Percentiles rank a stretch among this genome's conserved stretches.
phyloP scores from a whole-genome alignment of 2,113 vertebrate species.

The Alligator mississippiensis region DNA sequence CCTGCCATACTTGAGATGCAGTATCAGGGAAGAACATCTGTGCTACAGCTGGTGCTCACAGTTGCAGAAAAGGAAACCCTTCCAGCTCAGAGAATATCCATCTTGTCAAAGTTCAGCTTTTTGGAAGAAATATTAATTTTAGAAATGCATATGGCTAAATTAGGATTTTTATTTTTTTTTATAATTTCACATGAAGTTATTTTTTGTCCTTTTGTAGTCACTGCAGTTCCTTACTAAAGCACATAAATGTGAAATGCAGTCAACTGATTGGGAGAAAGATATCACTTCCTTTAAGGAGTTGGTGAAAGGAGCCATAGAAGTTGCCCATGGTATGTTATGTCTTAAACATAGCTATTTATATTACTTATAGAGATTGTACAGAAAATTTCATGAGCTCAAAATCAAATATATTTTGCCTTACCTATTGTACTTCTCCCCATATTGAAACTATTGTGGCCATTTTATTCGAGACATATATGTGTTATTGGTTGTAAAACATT shows the following conservation, averaged over 20 bases:
- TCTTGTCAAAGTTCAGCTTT: neutral
- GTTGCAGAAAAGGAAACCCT: neutral
- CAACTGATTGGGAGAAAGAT: conserved; percentile 90
- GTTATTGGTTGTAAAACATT: neutral
- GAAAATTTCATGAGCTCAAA: conserved; percentile 9
- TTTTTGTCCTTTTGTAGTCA: conserved; percentile 78
- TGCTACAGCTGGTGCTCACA: conserved; percentile 58
- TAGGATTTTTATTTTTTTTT: neutral
- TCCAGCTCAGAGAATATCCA: conserved; percentile 29
- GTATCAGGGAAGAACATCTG: conserved; percentile 65
- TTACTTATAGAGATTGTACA: neutral
- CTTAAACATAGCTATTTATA: neutral
- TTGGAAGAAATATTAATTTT: neutral
- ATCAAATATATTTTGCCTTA: neutral
- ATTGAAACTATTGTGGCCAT: neutral
- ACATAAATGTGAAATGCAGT: conserved; percentile 91
- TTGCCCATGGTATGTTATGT: conserved; percentile 86
- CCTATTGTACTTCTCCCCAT: neutral
- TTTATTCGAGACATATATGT: neutral
- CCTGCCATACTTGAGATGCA: conserved; percentile 46
- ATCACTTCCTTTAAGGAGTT: conserved; percentile 86
- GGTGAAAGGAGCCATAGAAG: conserved; percentile 81
- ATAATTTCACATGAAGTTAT: neutral
- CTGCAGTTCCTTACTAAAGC: conserved; percentile 93
- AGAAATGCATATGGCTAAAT: neutral